Percentiles rank a stretch among this genome's conserved stretches.
Conservation (phyloP, 2,888 invertebrate species). For the Hetaerina titia region DNA sequence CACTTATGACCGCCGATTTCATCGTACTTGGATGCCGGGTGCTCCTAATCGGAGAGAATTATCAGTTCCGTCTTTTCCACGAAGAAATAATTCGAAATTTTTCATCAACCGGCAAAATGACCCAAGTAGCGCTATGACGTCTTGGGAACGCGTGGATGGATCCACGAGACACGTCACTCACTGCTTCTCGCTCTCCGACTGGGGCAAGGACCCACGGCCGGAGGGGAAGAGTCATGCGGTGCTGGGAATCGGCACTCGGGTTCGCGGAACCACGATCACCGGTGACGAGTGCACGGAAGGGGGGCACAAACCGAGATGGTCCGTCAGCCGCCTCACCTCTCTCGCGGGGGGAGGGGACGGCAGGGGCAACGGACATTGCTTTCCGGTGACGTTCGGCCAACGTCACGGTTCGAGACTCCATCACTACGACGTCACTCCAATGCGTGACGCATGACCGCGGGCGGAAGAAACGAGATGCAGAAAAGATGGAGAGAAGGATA, state of each 20-base stretch:
- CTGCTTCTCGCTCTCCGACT: background rate
- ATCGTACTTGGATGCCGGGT: no score
- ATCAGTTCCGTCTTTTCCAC: background rate
- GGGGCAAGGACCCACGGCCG: background rate
- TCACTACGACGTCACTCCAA: background rate
- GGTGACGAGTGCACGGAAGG: no score
- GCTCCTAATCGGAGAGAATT: no score
- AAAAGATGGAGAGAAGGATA: no score
- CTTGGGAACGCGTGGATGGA: background rate
- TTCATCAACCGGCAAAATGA: background rate
- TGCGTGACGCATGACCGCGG: background rate
- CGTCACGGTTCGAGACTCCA: background rate
- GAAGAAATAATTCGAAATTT: background rate
- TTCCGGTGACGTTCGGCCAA: background rate
- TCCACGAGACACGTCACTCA: background rate
- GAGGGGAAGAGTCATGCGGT: background rate
- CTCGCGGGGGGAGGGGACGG: background rate
- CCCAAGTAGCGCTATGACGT: background rate
- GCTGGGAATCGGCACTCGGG: background rate
- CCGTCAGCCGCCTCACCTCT: no score
- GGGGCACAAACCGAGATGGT: no score
- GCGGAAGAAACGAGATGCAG: background rate
- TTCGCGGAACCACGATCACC: background rate
- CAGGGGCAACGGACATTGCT: background rate
- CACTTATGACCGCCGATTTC: no score